A percentile compares a stretch with the other conserved stretches of the same genome.
Conservation (phyloP, 2,113 vertebrate species). For the Corythoichthys intestinalis region DNA sequence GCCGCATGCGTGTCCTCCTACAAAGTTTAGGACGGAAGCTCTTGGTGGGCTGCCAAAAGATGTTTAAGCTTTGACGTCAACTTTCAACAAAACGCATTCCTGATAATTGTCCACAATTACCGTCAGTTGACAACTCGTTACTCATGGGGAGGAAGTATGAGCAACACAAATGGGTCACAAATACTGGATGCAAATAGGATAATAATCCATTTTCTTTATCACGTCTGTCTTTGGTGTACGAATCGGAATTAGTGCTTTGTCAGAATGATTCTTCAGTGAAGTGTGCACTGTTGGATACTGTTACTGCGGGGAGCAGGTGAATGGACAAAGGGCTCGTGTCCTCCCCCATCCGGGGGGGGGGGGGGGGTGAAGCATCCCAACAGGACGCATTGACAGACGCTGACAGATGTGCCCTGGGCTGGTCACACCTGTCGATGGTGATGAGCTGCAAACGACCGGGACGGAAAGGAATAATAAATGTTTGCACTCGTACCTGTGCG, state of each 20-base stretch:
- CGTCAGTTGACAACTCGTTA: constrained; percentile 36
- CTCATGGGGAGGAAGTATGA: constrained; percentile 11
- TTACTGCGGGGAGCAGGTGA: constrained; percentile 58
- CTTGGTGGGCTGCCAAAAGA: constrained; percentile 45
- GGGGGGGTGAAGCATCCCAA: constrained; percentile 33
- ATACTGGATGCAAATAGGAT: constrained; percentile 1
- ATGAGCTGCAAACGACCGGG: not conserved
- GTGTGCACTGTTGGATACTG: constrained; percentile 23
- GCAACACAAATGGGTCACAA: constrained; percentile 2
- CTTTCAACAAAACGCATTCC: constrained; percentile 37
- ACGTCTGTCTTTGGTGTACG: not conserved
- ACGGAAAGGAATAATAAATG: not conserved
- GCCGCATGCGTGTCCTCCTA: constrained; percentile 35
- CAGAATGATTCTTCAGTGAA: constrained; percentile 12
- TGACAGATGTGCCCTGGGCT: constrained; percentile 50
- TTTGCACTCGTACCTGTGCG: not conserved
- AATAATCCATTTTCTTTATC: not conserved
- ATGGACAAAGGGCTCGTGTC: constrained; percentile 52
- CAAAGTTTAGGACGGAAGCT: constrained; percentile 61
- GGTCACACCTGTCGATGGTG: constrained; percentile 64
- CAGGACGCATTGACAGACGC: constrained; percentile 57
- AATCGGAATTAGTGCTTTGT: not conserved
- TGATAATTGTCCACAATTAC: constrained; percentile 42
- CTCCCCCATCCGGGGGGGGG: constrained; percentile 46
- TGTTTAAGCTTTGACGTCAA: constrained; percentile 62